Percentiles rank a stretch among this genome's conserved stretches.
These are phyloP conservation scores for Columbina picui DNA, from an alignment of 2,113 vertebrate species.

Conservation along the genomic window DNA sequence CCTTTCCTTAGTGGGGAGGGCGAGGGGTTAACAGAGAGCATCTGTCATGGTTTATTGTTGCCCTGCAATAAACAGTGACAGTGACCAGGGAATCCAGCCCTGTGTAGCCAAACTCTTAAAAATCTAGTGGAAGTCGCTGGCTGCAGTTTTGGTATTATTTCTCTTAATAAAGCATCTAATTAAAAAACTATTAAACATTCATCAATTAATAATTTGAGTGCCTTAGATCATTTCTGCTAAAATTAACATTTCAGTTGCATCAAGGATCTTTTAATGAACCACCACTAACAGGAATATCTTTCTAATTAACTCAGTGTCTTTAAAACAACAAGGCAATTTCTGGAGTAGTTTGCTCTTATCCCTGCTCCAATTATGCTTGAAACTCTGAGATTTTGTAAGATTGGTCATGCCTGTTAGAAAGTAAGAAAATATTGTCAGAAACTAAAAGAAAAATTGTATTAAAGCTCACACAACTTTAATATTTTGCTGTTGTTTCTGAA, in stretches of 20 bases:
- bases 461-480: background rate
- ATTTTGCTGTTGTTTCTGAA: conserved; percentile 4
- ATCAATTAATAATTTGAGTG: conserved; percentile 53
- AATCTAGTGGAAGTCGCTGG: background rate
- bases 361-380: background rate
- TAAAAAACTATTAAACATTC: conserved; percentile 31
- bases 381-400: background rate
- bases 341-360: background rate
- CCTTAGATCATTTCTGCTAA: conserved; percentile 37
- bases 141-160: conserved; percentile 32
- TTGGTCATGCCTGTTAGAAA: conserved; percentile 14
- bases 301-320: conserved; percentile 53
- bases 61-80: no score
- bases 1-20: no score
- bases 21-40: no score
- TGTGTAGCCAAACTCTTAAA: background rate
- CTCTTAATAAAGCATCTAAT: conserved; percentile 42
- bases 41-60: no score
- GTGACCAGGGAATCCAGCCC: background rate
- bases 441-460: conserved; percentile 29
- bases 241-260: conserved; percentile 51
- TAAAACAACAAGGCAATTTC: conserved; percentile 13
- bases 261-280: conserved; percentile 57
- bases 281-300: conserved; percentile 45
- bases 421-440: background rate